Percentiles rank a stretch among this genome's conserved stretches.
Conservation (phyloP, 2,888 invertebrate species). For the Tyria jacobaeae region DNA sequence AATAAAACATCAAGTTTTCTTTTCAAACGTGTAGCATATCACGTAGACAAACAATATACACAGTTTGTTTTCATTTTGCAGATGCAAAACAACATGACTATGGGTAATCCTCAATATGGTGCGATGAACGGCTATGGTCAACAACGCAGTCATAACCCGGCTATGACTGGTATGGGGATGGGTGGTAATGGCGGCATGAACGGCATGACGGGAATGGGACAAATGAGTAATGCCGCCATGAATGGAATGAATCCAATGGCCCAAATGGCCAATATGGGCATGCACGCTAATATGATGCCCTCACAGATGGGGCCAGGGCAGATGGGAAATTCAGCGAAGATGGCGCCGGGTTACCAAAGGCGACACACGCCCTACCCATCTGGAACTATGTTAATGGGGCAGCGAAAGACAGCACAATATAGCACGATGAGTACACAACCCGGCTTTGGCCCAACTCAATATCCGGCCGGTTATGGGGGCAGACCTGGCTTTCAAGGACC, state of each 20-base stretch:
- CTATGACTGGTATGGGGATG: slow-evolving; percentile 85
- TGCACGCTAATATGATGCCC: slow-evolving; percentile 90
- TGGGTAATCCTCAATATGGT: slow-evolving; percentile 88
- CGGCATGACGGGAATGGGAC: slow-evolving; percentile 88
- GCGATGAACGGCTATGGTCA: slow-evolving; percentile 87
- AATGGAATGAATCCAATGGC: slow-evolving; percentile 91
- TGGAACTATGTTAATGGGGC: slow-evolving; percentile 94
- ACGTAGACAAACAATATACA: slow-evolving; percentile 17
- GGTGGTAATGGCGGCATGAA: slow-evolving; percentile 86
- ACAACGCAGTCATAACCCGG: slow-evolving; percentile 87
- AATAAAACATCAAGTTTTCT: not conserved
- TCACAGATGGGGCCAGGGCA: slow-evolving; percentile 89
- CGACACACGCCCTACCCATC: slow-evolving; percentile 95
- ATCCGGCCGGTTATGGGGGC: slow-evolving; percentile 82
- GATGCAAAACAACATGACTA: slow-evolving; percentile 89
- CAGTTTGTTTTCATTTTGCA: slow-evolving; percentile 61
- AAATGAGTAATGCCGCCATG: slow-evolving; percentile 88
- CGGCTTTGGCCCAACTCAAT: slow-evolving; percentile 83
- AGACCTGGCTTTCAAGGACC: slow-evolving; percentile 88
- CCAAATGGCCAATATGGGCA: slow-evolving; percentile 91
- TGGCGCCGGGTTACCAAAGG: slow-evolving; percentile 91
- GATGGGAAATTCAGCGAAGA: slow-evolving; percentile 89
- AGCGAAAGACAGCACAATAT: slow-evolving; percentile 90
- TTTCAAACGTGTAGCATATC: not conserved
- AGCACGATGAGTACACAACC: slow-evolving; percentile 80